Conservation (phyloP, 1,140 invertebrate species). For the Patella vulgata region DNA sequence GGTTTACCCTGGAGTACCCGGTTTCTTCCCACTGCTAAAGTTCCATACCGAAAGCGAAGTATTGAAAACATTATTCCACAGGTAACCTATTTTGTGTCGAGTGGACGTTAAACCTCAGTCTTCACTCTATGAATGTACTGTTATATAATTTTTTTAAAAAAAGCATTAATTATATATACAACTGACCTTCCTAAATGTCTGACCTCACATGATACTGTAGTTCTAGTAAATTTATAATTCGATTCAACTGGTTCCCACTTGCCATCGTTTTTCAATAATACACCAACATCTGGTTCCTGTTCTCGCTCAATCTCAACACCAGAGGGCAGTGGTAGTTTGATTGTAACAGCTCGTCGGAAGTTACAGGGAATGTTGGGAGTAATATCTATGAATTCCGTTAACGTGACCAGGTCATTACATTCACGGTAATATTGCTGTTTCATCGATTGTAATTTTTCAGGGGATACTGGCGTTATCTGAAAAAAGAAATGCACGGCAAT, state of each 20-base stretch:
- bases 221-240: constrained; percentile 54
- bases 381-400: constrained; percentile 57
- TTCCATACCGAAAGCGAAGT: too few species aligned
- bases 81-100: too few species aligned
- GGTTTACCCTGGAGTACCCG: too few species aligned
- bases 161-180: too few species aligned
- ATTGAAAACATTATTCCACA: too few species aligned
- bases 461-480: constrained; percentile 52
- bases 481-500: constrained; percentile 12
- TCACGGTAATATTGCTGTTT: constrained; percentile 45
- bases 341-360: constrained; percentile 54
- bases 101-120: too few species aligned
- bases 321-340: constrained; percentile 54
- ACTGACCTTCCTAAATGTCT: constrained; percentile 54
- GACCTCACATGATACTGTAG: constrained; percentile 55
- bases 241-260: constrained; percentile 54
- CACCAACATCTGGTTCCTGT: constrained; percentile 7
- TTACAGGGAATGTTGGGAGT: constrained; percentile 34
- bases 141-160: too few species aligned
- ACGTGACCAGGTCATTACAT: constrained; percentile 44
- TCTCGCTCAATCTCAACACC: constrained; percentile 31
- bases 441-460: constrained; percentile 44
- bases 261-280: constrained; percentile 19
- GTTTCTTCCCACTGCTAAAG: too few species aligned
- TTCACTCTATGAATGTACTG: too few species aligned